Evolutionary conservation across 2,888 invertebrate species (phyloP).

Genomic region (Acrobasis suavella): DNA sequence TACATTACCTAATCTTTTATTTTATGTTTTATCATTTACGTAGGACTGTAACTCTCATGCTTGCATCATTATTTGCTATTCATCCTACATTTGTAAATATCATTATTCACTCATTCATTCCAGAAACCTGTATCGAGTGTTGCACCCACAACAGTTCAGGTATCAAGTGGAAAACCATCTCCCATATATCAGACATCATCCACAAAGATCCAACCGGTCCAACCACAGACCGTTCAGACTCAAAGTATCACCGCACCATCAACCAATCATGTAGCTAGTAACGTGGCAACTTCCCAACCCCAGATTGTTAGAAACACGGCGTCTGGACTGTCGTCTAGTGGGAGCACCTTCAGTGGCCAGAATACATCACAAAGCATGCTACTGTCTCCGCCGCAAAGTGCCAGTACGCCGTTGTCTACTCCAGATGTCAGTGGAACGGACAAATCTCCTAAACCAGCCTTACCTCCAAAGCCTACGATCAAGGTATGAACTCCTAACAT

Average conservation of each 20-base stretch:
- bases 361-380: conserved; percentile 71
- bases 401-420: conserved; percentile 82
- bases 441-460: conserved; percentile 87
- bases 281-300: conserved; percentile 73
- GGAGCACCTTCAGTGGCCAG: conserved; percentile 67
- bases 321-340: conserved; percentile 74
- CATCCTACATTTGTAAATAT: conserved; percentile 70
- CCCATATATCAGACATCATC: conserved; percentile 91
- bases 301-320: conserved; percentile 79
- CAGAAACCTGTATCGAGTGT: conserved; percentile 94
- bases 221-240: conserved; percentile 87
- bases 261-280: conserved; percentile 75
- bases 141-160: conserved; percentile 89
- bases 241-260: conserved; percentile 62
- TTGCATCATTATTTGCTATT: conserved; percentile 41
- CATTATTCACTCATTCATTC: conserved; percentile 76
- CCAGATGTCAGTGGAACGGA: conserved; percentile 79
- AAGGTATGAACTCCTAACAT: conserved; percentile 58
- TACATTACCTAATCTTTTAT: conserved; percentile 29
- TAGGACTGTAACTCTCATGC: conserved; percentile 13
- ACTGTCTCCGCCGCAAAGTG: conserved; percentile 84
- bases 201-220: conserved; percentile 90
- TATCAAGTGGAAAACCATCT: conserved; percentile 85
- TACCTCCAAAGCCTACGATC: conserved; percentile 92
- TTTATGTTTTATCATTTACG: conserved; percentile 15